phyloP scores from a whole-genome alignment of 1,140 invertebrate genomes.

The Andricus grossulariae region DNA sequence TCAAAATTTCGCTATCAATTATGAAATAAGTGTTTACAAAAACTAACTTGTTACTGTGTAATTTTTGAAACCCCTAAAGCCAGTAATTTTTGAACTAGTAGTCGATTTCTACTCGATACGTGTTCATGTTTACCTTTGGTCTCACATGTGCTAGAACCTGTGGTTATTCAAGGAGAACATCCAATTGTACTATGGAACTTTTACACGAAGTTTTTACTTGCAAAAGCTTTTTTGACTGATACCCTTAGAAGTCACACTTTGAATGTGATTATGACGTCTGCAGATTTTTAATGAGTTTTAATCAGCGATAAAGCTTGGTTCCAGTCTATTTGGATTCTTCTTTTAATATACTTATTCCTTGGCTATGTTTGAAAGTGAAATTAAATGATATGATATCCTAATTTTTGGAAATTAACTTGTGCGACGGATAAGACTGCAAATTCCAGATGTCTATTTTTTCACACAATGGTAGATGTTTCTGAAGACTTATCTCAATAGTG shows the following conservation, averaged over 20 bases:
- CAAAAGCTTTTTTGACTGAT: constrained; percentile 23
- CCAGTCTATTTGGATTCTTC: too few species aligned
- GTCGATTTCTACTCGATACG: constrained; percentile 19
- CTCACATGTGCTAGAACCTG: constrained; percentile 12
- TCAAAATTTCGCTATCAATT: background rate
- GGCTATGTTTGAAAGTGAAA: too few species aligned
- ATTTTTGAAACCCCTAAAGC: background rate
- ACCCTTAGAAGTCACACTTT: background rate
- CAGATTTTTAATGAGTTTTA: background rate
- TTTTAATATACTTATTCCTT: too few species aligned
- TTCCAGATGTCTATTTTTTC: too few species aligned
- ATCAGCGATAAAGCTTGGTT: too few species aligned
- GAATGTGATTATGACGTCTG: constrained; percentile 12
- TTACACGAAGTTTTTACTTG: constrained; percentile 26
- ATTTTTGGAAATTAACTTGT: too few species aligned
- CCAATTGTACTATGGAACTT: constrained; percentile 19
- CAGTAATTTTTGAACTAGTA: constrained; percentile 5
- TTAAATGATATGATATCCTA: too few species aligned
- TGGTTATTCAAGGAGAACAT: background rate
- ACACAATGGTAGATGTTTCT: too few species aligned
- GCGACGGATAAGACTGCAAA: too few species aligned
- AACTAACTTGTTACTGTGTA: constrained; percentile 2
- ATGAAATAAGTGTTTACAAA: constrained; percentile 6
- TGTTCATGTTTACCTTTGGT: background rate
- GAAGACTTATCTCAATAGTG: too few species aligned